Evolutionary conservation across 2,113 vertebrate genomes (phyloP), one percentile per base, ranked within the genome.

Genomic region (Pithys albifrons): DNA sequence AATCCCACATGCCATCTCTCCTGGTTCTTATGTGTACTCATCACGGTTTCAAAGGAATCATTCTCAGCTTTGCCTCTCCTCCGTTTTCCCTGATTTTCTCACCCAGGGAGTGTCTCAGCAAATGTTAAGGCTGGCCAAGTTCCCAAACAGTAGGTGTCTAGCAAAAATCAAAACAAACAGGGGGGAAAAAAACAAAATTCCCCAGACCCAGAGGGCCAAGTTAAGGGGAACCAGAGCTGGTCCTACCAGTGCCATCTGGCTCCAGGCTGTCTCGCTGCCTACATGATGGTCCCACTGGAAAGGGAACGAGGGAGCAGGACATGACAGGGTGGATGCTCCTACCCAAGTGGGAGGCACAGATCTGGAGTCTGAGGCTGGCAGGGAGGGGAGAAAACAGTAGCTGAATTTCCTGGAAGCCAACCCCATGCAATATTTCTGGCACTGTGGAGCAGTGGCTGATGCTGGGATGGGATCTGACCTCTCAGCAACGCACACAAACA

Each of bases 91-190:
- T 51, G 74, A 13, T 91, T 95, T 93, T 96, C 88, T 96, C 91
- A 69, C 91, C 83, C 80, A 79, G 95, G 94, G 93, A 93, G 91
- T 91, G 85, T 96, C 93, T 94, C 62, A 0, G 92, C 82, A 86
- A 81, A 88, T 74, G 51, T 93, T 91, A 84, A 86, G 83, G 61
- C 93, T 94, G 93, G 94, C 89, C 72, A 43, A 46, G 85, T 55
- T 92, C 95, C 88, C 77, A 69, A 91, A 77, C 93, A 93, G 94
- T 94, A 96, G 94, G 92, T 92, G 76, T 89, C 72, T 94, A 94
- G 76, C 67, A 84, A 90, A 94, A 91, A 81, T 55, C 85, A 87
- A 95, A 96, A 93, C 94, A 96, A 95, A 93, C 65, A 19, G 24
- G 61, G 61, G 64, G 0, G 12, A 37, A 65, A 72, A 51, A 57